Evolutionary conservation across 2,888 invertebrate genomes (phyloP).

Genomic region (Erpobdella octoculata): DNA sequence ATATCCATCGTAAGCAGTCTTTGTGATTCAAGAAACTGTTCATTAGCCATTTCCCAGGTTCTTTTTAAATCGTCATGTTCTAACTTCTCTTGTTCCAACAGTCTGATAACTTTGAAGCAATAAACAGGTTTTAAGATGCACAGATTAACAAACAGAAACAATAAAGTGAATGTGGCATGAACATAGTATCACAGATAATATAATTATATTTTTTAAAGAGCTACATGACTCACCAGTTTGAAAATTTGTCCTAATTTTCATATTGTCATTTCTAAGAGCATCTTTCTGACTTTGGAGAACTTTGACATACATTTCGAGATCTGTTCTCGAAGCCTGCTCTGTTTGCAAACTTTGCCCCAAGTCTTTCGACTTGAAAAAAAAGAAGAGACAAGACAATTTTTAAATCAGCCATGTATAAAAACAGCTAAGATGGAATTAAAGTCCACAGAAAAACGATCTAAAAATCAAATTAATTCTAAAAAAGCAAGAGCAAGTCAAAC

Average conservation of each 20-base stretch:
- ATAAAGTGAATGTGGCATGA: too few relatives aligned
- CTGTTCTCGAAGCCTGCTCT: constrained; percentile 53
- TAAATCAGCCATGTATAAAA: background rate
- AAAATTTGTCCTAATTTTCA: constrained; percentile 50
- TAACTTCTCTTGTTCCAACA: constrained; percentile 53
- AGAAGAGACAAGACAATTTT: too few relatives aligned
- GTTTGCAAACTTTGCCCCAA: constrained; percentile 52
- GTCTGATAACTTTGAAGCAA: constrained; percentile 45
- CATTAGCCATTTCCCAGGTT: constrained; percentile 56
- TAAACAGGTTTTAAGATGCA: background rate
- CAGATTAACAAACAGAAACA: too few relatives aligned
- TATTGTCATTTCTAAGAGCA: constrained; percentile 53
- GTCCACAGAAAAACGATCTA: background rate
- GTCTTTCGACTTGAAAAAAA: constrained; percentile 36
- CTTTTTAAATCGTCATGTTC: constrained; percentile 52
- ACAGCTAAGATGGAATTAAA: background rate
- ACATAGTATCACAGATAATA: too few relatives aligned
- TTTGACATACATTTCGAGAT: constrained; percentile 56
- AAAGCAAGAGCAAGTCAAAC: background rate
- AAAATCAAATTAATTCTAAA: background rate
- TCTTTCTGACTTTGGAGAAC: constrained; percentile 55
- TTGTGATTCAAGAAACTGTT: constrained; percentile 55
- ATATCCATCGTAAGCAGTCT: constrained; percentile 53
- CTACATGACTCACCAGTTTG: constrained; percentile 46
- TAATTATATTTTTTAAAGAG: background rate